Evolutionary conservation across 2,113 vertebrate genomes (phyloP).

Genomic region (Oxyura jamaicensis): DNA sequence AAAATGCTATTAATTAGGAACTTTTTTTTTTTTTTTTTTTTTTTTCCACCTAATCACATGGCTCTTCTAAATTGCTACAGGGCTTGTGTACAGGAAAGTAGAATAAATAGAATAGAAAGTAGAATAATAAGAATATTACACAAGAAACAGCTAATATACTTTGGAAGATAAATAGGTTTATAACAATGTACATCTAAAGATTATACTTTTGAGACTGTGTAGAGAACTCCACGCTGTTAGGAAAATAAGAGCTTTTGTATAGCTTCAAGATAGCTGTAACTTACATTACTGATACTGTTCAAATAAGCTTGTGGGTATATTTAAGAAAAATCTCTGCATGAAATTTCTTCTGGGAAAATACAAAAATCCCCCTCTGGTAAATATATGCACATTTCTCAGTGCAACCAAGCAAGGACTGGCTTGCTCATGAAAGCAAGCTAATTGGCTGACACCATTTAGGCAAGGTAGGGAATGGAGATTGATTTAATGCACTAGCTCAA

Average conservation of each 20-base stretch:
- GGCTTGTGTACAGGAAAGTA: neutral
- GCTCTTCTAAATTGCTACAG: conserved; percentile 19
- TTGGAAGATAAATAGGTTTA: conserved; percentile 41
- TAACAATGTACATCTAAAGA: conserved; percentile 1
- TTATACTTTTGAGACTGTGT: neutral
- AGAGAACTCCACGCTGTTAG: neutral
- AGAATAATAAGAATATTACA: neutral
- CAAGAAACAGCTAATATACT: neutral
- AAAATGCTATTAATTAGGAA: conserved; percentile 30
- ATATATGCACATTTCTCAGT: neutral
- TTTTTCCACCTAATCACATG: neutral
- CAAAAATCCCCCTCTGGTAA: neutral
- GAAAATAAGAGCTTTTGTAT: conserved; percentile 17
- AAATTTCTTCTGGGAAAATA: neutral
- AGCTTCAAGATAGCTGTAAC: neutral
- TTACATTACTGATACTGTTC: neutral
- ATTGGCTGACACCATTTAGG: neutral
- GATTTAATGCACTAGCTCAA: neutral
- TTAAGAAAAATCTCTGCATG: neutral
- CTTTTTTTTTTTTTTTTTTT: neutral
- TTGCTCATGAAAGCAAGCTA: neutral
- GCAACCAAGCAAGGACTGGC: neutral
- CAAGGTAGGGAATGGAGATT: neutral
- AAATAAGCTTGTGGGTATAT: neutral
- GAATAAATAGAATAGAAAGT: too few relatives aligned